Percentiles rank a stretch among this genome's conserved stretches.
Evolutionary conservation across 2,113 vertebrate species (phyloP).

Genomic region (Crotophaga sulcirostris): DNA sequence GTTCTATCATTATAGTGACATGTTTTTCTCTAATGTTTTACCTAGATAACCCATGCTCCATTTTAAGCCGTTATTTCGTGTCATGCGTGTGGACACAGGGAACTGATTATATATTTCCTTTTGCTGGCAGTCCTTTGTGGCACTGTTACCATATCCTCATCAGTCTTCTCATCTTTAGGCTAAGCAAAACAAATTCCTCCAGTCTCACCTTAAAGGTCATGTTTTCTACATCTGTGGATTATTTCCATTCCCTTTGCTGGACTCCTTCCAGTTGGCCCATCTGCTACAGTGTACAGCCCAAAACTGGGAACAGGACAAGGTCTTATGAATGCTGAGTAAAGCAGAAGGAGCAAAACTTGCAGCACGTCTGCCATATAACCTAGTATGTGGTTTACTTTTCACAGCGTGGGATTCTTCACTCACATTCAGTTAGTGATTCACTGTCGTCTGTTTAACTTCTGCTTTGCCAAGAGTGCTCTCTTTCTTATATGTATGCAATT

Average conservation of each 20-base stretch:
- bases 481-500: constrained; percentile 35
- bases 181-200: constrained; percentile 22
- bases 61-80: neutral
- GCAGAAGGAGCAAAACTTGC: constrained; percentile 33
- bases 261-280: constrained; percentile 42
- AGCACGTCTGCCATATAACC: neutral
- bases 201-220: constrained; percentile 35
- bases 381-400: constrained; percentile 39
- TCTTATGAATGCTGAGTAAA: constrained; percentile 43
- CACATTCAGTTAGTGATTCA: constrained; percentile 4
- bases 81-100: neutral
- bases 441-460: constrained; percentile 40
- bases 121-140: neutral
- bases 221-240: constrained; percentile 41
- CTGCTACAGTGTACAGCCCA: constrained; percentile 15
- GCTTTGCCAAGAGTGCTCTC: constrained; percentile 35
- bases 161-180: neutral
- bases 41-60: neutral
- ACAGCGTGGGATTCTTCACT: constrained; percentile 10
- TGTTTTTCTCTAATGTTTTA: constrained; percentile 14
- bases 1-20: constrained; percentile 15
- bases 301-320: constrained; percentile 32
- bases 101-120: neutral
- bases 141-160: neutral
- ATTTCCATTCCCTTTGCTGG: constrained; percentile 1